phyloP scores from a whole-genome alignment of 2,888 invertebrate genomes.

The Napeogenes inachia region DNA sequence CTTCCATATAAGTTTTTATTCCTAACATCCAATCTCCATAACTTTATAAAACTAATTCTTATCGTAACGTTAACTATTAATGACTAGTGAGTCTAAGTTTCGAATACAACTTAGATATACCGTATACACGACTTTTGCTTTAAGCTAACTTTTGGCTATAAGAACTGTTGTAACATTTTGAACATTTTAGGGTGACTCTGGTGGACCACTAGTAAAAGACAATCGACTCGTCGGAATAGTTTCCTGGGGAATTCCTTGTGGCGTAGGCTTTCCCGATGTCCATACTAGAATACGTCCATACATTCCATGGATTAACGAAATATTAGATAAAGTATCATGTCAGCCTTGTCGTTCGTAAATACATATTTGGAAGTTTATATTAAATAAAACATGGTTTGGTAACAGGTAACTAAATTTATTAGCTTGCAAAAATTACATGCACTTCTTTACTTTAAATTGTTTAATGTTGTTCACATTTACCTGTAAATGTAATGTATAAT shows the following conservation, averaged over 20 bases:
- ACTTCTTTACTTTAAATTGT: slow-evolving; percentile 25
- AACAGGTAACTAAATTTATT: background rate
- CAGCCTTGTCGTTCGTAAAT: slow-evolving; percentile 10
- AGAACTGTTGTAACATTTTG: slow-evolving; percentile 2
- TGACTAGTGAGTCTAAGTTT: too few relatives aligned
- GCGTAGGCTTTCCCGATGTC: slow-evolving; percentile 68
- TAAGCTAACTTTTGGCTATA: background rate
- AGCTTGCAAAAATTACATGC: background rate
- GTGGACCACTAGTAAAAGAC: slow-evolving; percentile 57
- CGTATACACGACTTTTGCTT: background rate
- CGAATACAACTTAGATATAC: too few relatives aligned
- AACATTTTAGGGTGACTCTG: slow-evolving; percentile 67
- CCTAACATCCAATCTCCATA: too few relatives aligned
- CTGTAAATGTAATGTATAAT: slow-evolving; percentile 33
- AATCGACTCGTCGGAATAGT: slow-evolving; percentile 58
- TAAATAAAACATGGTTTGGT: background rate
- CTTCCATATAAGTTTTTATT: too few relatives aligned
- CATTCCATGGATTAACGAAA: slow-evolving; percentile 50
- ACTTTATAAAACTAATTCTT: too few relatives aligned
- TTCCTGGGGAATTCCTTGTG: slow-evolving; percentile 73
- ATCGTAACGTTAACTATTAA: too few relatives aligned
- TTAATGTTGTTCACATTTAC: slow-evolving; percentile 33
- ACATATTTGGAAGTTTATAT: slow-evolving; percentile 8
- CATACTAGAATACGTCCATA: slow-evolving; percentile 63
- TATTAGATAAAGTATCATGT: slow-evolving; percentile 29